phyloP scores from a whole-genome alignment of 2,113 vertebrate genomes.

The Pluvialis apricaria region DNA sequence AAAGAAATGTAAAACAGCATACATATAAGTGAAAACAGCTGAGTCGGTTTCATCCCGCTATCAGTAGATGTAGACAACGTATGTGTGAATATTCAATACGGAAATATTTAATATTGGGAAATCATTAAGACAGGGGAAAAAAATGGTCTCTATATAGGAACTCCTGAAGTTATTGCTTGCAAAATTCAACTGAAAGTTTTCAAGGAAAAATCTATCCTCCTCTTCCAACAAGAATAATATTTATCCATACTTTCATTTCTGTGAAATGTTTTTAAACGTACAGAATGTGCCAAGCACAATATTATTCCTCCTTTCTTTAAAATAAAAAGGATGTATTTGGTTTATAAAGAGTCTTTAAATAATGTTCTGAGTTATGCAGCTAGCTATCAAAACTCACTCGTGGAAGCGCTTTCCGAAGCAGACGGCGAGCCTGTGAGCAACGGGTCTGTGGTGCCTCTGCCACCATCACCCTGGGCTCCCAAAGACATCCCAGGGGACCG shows the following conservation, averaged over 20 bases:
- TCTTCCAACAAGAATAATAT: slow-evolving; percentile 61
- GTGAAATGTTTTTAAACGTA: slow-evolving; percentile 51
- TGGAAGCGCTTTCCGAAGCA: neutral
- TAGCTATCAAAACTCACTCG: slow-evolving; percentile 40
- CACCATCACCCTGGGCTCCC: neutral
- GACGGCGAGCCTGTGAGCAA: accelerated
- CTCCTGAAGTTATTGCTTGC: slow-evolving; percentile 18
- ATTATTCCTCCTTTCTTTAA: slow-evolving; percentile 61
- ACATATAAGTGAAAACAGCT: neutral
- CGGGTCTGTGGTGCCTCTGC: neutral
- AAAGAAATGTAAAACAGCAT: neutral
- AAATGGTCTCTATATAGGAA: neutral
- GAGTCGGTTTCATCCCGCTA: neutral
- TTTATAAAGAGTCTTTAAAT: slow-evolving; percentile 41
- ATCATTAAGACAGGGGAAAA: neutral
- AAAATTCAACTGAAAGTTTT: slow-evolving; percentile 41
- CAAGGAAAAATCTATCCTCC: slow-evolving; percentile 36
- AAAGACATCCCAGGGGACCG: neutral
- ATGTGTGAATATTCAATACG: neutral
- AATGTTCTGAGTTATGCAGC: neutral
- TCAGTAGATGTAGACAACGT: neutral
- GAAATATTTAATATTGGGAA: slow-evolving; percentile 7
- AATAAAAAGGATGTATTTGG: slow-evolving; percentile 54
- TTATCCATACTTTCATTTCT: slow-evolving; percentile 60
- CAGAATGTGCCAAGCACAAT: slow-evolving; percentile 54